Base-by-base conservation (phyloP, 2,113 vertebrate species). In the Pavo muticus region DNA sequence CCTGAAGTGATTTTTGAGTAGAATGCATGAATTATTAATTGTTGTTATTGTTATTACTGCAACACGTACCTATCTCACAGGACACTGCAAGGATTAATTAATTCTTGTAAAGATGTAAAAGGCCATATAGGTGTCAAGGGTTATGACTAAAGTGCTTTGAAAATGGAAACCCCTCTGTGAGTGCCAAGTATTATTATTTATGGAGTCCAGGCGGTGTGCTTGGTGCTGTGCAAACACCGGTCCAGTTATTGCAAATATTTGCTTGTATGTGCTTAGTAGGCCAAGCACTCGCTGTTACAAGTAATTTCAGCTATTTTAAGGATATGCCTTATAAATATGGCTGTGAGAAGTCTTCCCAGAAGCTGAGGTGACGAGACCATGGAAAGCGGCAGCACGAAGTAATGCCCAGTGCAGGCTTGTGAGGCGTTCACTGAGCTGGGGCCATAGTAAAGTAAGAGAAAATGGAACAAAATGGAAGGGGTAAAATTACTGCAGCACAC, bases 71-170 rank as follows among this genome's bases (percentile, higher is more conserved):
- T 95, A 94, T 84, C 95, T 97, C 95, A 61, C 73, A 94, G 93
- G 94, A 91, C 93, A 87, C 9, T 57, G 80, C n/a, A 83, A 96
- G 92, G 94, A 95, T 96, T 97, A 95, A 97, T 97, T 97, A 95
- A 97, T 97, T 95, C 94, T 95, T 96, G 94, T 95, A 95, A 97
- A 93, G 91, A 95, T 54, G 94, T 95, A 95, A 95, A 93, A 94
- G 93, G 94, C 95, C 76, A 30, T 91, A 88, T 57, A 95, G 93
- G 95, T 95, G 92, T 94, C 94, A 95, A 84, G 86, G 93, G 93
- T 97, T 96, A 91, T 79, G 91, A 95, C 82, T 97, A 86, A 94
- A 97, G 92, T 95, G 94, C 90, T 95, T 95, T 95, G 94, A 93
- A 95, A 97, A 97, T 95, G 92, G 93, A 94, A 97, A 95, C 88